Percentiles rank a stretch among this genome's conserved stretches.
Conservation (phyloP, 2,797 vertebrate species). For the Eleutherodactylus coqui region DNA sequence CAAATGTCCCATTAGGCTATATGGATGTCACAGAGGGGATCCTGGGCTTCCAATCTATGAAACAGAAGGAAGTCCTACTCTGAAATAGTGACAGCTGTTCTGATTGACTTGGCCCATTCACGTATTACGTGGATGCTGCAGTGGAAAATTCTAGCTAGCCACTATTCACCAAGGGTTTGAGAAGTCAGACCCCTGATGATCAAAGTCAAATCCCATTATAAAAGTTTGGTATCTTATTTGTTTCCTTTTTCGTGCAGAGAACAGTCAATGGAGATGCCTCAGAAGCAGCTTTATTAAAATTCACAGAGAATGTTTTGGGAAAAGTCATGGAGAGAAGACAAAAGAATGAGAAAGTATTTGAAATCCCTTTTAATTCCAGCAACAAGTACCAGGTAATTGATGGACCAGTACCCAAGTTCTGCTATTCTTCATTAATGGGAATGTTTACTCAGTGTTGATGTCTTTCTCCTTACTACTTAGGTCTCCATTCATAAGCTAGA, state of each 20-base stretch:
- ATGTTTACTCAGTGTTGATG: not conserved
- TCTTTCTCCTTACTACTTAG: constrained; percentile 65
- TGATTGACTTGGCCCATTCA: too few species aligned
- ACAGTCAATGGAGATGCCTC: constrained; percentile 79
- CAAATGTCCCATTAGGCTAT: too few species aligned
- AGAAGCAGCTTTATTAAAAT: constrained; percentile 81
- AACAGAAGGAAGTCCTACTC: too few species aligned
- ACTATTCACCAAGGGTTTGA: not conserved
- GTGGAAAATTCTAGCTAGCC: too few species aligned
- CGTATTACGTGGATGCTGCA: too few species aligned
- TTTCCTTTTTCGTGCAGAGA: constrained; percentile 68
- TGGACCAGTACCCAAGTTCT: not conserved
- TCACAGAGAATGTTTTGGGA: constrained; percentile 76
- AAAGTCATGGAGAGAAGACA: constrained; percentile 75
- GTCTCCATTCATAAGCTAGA: constrained; percentile 78
- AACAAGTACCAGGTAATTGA: constrained; percentile 81
- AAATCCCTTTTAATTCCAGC: constrained; percentile 83
- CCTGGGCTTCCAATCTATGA: too few species aligned
- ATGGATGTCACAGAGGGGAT: too few species aligned
- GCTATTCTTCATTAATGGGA: not conserved
- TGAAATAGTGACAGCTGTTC: too few species aligned
- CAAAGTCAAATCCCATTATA: not conserved
- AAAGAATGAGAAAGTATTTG: constrained; percentile 76
- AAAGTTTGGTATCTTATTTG: not conserved
- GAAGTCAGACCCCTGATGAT: too few species aligned